Evolutionary conservation across 2,113 vertebrate genomes (phyloP).

Genomic region (Strix uralensis): DNA sequence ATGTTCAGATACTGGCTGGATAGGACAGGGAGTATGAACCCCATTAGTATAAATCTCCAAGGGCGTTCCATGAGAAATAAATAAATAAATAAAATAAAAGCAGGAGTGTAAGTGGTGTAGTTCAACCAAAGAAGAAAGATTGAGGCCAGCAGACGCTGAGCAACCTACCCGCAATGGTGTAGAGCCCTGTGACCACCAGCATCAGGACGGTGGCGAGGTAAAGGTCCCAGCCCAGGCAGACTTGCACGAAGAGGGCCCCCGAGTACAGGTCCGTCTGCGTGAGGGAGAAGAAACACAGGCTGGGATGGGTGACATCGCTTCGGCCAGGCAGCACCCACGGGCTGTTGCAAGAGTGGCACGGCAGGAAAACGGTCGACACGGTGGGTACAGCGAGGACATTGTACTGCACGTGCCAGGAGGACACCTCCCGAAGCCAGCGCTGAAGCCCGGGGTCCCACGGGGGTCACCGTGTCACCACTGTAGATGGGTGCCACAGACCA

Average conservation of each 20-base stretch:
- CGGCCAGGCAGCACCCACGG: neutral
- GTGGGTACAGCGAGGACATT: rapidly evolving
- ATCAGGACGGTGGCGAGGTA: slow-evolving; percentile 86
- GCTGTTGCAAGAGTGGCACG: neutral
- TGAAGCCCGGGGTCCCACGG: neutral
- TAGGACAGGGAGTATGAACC: neutral
- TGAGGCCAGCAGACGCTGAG: neutral
- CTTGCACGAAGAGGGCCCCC: slow-evolving; percentile 87
- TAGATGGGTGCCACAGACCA: neutral
- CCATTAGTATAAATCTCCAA: neutral
- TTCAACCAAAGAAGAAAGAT: neutral
- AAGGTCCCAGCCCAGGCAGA: slow-evolving; percentile 93
- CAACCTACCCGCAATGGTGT: slow-evolving; percentile 84
- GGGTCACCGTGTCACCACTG: neutral
- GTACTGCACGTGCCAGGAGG: neutral
- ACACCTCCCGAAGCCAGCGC: neutral
- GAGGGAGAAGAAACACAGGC: neutral
- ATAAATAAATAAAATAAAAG: neutral
- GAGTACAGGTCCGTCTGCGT: slow-evolving; percentile 87
- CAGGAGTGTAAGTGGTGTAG: neutral
- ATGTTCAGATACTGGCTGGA: neutral
- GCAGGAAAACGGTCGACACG: neutral
- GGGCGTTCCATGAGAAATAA: neutral
- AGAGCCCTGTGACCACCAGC: slow-evolving; percentile 85
- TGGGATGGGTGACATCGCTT: neutral